Evolutionary conservation across 2,113 vertebrate genomes (phyloP).

Genomic region (Tringa solitaria): DNA sequence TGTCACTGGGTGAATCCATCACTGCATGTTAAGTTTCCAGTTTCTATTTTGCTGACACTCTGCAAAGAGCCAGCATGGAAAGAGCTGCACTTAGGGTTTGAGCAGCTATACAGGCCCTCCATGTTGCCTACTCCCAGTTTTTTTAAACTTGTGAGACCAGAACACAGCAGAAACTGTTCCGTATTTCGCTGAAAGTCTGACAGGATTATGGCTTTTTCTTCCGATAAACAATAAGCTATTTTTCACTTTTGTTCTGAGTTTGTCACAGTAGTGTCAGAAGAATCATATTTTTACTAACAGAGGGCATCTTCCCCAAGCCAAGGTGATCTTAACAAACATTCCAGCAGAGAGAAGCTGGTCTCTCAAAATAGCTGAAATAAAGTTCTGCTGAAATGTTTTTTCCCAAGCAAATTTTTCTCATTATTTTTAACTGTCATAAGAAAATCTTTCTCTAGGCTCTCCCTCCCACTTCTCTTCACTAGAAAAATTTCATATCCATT

Average conservation of each 20-base stretch:
- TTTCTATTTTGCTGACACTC: background rate
- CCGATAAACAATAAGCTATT: background rate
- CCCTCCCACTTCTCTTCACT: constrained; percentile 5
- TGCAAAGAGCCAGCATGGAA: background rate
- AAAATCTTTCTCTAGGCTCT: background rate
- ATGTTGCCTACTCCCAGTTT: background rate
- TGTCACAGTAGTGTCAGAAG: background rate
- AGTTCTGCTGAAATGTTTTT: background rate
- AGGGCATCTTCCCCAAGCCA: background rate
- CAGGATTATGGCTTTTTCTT: background rate
- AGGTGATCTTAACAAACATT: background rate
- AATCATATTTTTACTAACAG: background rate
- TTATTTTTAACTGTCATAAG: constrained; percentile 1
- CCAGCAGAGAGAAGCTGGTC: background rate
- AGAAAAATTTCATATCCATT: background rate
- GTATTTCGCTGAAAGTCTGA: background rate
- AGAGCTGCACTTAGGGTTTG: background rate
- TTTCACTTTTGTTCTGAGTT: background rate
- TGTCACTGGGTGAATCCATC: background rate
- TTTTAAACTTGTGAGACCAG: background rate
- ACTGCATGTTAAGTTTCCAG: background rate
- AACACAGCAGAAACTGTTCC: background rate
- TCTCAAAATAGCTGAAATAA: background rate
- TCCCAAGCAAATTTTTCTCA: background rate
- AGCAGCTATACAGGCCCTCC: background rate